phyloP scores from a whole-genome alignment of 53 echinoderm and acorn worm species.

The Glandiceps talaboti region DNA sequence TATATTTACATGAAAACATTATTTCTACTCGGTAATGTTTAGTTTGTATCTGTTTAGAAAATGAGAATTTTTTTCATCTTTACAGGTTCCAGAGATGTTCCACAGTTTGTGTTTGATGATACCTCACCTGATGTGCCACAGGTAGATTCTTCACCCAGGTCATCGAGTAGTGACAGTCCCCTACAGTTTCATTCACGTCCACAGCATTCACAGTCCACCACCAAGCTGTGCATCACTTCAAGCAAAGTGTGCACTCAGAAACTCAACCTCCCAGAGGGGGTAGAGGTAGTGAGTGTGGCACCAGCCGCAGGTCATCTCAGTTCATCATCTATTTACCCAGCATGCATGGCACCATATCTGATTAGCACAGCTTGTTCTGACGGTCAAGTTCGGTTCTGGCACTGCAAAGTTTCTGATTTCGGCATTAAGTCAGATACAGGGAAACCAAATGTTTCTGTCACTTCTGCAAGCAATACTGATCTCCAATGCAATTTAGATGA shows the following conservation, averaged over 20 bases:
- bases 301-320: constrained; percentile 98
- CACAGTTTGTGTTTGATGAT: constrained; percentile 29
- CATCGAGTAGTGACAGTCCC: constrained; percentile 47
- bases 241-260: constrained; percentile 83
- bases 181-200: constrained; percentile 30
- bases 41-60: too few species aligned
- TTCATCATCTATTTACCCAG: constrained; percentile 86
- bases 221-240: constrained; percentile 70
- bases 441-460: constrained; percentile 5
- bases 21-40: too few species aligned
- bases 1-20: too few species aligned
- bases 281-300: constrained; percentile 68
- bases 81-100: neutral
- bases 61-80: too few species aligned
- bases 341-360: constrained; percentile 64
- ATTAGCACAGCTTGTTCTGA: constrained; percentile 88
- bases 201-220: constrained; percentile 38
- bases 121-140: constrained; percentile 32
- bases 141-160: constrained; percentile 64
- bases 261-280: constrained; percentile 60
- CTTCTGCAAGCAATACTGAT: neutral
- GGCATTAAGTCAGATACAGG: neutral
- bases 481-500: constrained; percentile 17
- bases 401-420: constrained; percentile 48
- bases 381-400: constrained; percentile 95